Evolutionary conservation across 2,888 invertebrate genomes (phyloP), one percentile per base, ranked within the genome.

Genomic region (Meteorus colon): DNA sequence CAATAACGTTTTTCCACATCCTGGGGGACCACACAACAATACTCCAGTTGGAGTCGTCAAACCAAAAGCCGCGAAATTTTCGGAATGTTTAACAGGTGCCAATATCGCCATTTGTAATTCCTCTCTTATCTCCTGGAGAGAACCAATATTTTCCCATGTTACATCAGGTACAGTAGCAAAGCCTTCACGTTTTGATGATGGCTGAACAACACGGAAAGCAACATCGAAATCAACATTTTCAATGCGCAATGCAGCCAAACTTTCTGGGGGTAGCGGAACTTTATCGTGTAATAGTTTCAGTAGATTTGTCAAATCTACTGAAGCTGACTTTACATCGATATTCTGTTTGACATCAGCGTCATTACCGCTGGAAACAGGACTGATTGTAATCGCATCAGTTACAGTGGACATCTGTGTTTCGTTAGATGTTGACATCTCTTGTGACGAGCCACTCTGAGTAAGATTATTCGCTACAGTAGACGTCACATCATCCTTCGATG

Each of bases 81-180:
- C 95, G 0, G 96, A 94, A 90, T 97, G 95, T 85, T 95, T 94
- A 0, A 99, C 96, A 34, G 98, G 98, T 24, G 96, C 97, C 90
- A 98, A 90, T 80, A 99, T 97, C 63, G 97, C 95, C 90, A 97
- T 91, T 88, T 97, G 95, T 48, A 99, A 91, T 86, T 98, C 97
- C 86, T 97, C 95, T 73, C 98, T 92, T 63, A 99, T 95, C 86
- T 96, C 94, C 70, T 92, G 92, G 70, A 99, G 90, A 0, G 98
- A 98, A 0, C 99, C 99, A 81, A 99, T 94, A 91, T 99, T 98
- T 55, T 96, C 94, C 99, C 99, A 99, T 1, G 97, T 96, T 0
- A 97, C 97, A 91, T 98, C 97, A 2, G 99, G 99, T 16, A 99
- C 97, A 0, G 98, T 98, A 1, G 97, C 96, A 90, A 99, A 98